Conservation (phyloP, 2,113 vertebrate genomes). For the Sinocyclocheilus anshuiensis region DNA sequence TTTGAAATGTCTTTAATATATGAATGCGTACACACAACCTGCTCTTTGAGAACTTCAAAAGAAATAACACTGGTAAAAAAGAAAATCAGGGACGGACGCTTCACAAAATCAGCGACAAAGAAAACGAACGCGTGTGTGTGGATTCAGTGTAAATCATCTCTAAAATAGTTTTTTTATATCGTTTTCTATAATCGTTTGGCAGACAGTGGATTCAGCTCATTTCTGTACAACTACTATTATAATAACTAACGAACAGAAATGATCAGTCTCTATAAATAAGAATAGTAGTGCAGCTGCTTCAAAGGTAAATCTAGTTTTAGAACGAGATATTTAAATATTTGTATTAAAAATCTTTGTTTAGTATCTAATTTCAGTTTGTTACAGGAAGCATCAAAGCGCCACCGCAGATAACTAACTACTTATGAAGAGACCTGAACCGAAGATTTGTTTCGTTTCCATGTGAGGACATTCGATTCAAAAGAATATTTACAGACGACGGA, state of each 20-base stretch:
- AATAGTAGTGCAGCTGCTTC: conserved; percentile 14
- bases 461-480: conserved; percentile 72
- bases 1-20: background rate
- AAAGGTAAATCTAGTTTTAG: conserved; percentile 37
- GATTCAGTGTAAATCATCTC: background rate
- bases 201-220: conserved; percentile 33
- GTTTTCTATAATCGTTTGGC: background rate
- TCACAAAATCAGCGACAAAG: background rate
- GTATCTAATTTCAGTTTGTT: conserved; percentile 44
- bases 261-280: conserved; percentile 22
- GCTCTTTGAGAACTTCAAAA: background rate
- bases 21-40: background rate
- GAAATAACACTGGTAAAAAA: background rate
- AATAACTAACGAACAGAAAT: background rate
- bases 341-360: conserved; percentile 38
- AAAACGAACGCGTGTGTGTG: background rate
- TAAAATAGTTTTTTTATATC: conserved; percentile 13
- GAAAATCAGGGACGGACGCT: background rate
- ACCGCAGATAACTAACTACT: conserved; percentile 50
- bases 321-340: conserved; percentile 23
- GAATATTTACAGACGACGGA: conserved; percentile 65
- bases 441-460: conserved; percentile 50
- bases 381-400: conserved; percentile 50
- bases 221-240: conserved; percentile 8
- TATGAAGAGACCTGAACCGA: conserved; percentile 66